A percentile compares a stretch with the other conserved stretches of the same genome.
Conservation (phyloP, 2,888 invertebrate species). For the Trichopoda pennipes region DNA sequence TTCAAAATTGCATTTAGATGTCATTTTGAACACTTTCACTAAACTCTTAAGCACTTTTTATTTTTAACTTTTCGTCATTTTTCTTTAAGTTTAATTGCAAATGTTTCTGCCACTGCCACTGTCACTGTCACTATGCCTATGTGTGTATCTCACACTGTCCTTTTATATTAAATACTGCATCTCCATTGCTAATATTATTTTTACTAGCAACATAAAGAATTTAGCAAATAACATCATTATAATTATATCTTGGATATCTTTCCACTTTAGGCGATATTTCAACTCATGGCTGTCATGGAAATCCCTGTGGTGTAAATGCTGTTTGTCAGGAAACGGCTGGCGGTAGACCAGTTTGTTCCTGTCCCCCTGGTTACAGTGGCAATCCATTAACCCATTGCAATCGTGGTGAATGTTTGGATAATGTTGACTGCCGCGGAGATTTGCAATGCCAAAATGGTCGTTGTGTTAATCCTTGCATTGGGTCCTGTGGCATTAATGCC, state of each 20-base stretch:
- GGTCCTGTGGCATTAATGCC: slow-evolving; percentile 88
- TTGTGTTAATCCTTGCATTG: slow-evolving; percentile 90
- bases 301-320: slow-evolving; percentile 86
- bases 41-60: slow-evolving; percentile 42
- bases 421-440: slow-evolving; percentile 88
- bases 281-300: slow-evolving; percentile 82
- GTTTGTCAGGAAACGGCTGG: slow-evolving; percentile 85
- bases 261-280: slow-evolving; percentile 63
- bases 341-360: slow-evolving; percentile 90
- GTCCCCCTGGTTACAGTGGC: slow-evolving; percentile 89
- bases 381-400: slow-evolving; percentile 89
- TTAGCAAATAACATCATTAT: not conserved
- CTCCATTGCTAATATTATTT: not conserved
- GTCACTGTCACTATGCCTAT: too few species aligned
- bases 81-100: slow-evolving; percentile 3
- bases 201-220: not conserved
- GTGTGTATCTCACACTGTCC: too few species aligned
- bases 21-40: slow-evolving; percentile 29
- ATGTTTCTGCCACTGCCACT: too few species aligned
- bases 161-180: too few species aligned
- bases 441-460: slow-evolving; percentile 88
- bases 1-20: slow-evolving; percentile 66
- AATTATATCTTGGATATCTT: slow-evolving; percentile 10
- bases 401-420: slow-evolving; percentile 88
- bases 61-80: slow-evolving; percentile 23